These are phyloP conservation scores for Orthonevra nobilis DNA, from an alignment of 2,888 invertebrate species.

Conservation along the genomic window DNA sequence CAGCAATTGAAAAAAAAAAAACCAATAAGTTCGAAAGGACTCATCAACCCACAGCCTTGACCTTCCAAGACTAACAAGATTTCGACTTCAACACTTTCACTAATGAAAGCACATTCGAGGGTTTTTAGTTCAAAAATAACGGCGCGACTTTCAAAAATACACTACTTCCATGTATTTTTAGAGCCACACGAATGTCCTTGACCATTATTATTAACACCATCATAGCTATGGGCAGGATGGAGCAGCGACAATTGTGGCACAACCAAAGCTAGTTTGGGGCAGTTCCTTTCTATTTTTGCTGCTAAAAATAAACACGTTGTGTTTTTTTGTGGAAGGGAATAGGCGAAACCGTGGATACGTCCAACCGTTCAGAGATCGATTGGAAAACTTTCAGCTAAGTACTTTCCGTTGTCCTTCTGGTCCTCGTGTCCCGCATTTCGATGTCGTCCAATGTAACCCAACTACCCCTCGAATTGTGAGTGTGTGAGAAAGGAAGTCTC, in stretches of 20 bases:
- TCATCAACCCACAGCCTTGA: slow-evolving; percentile 23
- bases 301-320: slow-evolving; percentile 38
- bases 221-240: background rate
- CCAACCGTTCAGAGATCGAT: slow-evolving; percentile 48
- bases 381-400: slow-evolving; percentile 56
- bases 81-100: slow-evolving; percentile 26
- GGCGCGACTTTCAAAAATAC: slow-evolving; percentile 35
- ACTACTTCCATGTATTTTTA: slow-evolving; percentile 15
- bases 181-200: slow-evolving; percentile 36
- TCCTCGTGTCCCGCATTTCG: slow-evolving; percentile 29
- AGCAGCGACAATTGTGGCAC: slow-evolving; percentile 28
- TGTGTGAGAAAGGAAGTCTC: slow-evolving; percentile 28
- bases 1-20: slow-evolving; percentile 35
- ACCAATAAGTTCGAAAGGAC: slow-evolving; percentile 11
- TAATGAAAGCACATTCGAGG: slow-evolving; percentile 9
- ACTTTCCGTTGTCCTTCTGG: slow-evolving; percentile 62
- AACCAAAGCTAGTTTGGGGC: slow-evolving; percentile 38
- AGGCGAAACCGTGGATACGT: background rate
- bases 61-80: slow-evolving; percentile 32
- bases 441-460: slow-evolving; percentile 47
- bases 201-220: slow-evolving; percentile 24
- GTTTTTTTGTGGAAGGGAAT: slow-evolving; percentile 21
- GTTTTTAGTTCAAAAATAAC: slow-evolving; percentile 32
- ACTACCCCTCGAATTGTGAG: slow-evolving; percentile 9
- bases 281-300: background rate